These are phyloP conservation scores for Tenualosa thibaudeaui DNA, from an alignment of 2,797 vertebrate genomes.

Conservation along the genomic window DNA sequence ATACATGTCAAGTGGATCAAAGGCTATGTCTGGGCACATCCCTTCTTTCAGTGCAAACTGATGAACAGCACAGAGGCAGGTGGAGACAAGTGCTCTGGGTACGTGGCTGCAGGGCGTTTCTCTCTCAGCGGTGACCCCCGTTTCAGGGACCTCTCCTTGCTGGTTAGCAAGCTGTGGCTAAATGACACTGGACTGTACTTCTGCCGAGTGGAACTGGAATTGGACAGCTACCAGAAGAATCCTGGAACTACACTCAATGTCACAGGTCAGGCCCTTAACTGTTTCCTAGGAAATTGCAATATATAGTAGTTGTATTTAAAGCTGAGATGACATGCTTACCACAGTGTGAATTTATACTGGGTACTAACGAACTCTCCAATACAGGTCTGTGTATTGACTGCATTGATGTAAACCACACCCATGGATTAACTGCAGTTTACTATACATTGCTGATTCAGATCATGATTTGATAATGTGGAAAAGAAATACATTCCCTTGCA, in stretches of 20 bases:
- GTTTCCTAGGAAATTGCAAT: neutral
- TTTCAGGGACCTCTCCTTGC: constrained; percentile 39
- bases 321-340: too few species aligned
- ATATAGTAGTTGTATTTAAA: too few species aligned
- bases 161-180: constrained; percentile 31
- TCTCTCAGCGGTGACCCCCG: constrained; percentile 33
- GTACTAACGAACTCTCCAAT: too few species aligned
- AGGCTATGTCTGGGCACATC: neutral
- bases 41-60: constrained; percentile 38
- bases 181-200: constrained; percentile 29
- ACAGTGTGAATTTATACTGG: too few species aligned
- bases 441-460: neutral
- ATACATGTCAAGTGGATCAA: constrained; percentile 39
- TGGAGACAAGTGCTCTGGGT: neutral
- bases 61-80: neutral
- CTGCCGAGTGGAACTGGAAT: constrained; percentile 44
- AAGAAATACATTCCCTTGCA: too few species aligned
- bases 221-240: neutral
- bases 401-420: too few species aligned
- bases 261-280: constrained; percentile 21
- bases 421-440: too few species aligned
- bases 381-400: too few species aligned
- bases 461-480: neutral
- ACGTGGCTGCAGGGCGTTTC: neutral
- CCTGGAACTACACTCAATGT: constrained; percentile 24